These are phyloP conservation scores for Pectinophora gossypiella DNA, from an alignment of 1,140 invertebrate genomes.

Conservation along the genomic window DNA sequence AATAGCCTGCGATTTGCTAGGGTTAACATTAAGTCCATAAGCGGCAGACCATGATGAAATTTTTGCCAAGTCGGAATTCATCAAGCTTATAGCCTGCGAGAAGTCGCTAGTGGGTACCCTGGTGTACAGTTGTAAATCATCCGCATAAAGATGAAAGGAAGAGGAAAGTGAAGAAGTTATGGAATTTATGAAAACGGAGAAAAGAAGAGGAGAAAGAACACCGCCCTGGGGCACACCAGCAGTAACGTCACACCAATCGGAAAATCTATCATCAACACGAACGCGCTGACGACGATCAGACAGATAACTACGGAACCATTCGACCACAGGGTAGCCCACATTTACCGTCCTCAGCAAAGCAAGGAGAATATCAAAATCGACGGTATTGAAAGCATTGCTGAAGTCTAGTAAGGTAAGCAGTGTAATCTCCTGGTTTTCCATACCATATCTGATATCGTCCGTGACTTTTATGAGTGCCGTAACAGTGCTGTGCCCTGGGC, in stretches of 20 bases:
- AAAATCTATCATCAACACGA: background rate
- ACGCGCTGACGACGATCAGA: background rate
- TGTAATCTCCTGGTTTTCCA: background rate
- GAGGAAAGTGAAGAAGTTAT: background rate
- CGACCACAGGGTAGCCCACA: background rate
- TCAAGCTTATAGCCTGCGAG: background rate
- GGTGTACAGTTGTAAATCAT: background rate
- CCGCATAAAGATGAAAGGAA: background rate
- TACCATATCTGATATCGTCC: background rate
- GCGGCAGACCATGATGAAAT: background rate
- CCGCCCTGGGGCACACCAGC: conserved; percentile 6
- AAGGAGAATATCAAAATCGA: background rate
- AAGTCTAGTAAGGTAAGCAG: background rate
- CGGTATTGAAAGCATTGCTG: background rate
- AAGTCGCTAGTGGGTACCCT: too few species aligned
- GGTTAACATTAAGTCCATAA: background rate
- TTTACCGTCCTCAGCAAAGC: background rate
- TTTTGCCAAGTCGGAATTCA: background rate
- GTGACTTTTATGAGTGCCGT: background rate
- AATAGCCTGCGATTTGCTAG: background rate
- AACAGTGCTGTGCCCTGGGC: conserved; percentile 1
- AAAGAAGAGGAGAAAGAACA: conserved; percentile 5
- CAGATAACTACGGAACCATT: conserved; percentile 3
- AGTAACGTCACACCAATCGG: conserved; percentile 5
- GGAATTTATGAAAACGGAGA: conserved; percentile 1